Evolutionary conservation across 2,113 vertebrate genomes (phyloP).

Genomic region (Hemichromis elongatus): DNA sequence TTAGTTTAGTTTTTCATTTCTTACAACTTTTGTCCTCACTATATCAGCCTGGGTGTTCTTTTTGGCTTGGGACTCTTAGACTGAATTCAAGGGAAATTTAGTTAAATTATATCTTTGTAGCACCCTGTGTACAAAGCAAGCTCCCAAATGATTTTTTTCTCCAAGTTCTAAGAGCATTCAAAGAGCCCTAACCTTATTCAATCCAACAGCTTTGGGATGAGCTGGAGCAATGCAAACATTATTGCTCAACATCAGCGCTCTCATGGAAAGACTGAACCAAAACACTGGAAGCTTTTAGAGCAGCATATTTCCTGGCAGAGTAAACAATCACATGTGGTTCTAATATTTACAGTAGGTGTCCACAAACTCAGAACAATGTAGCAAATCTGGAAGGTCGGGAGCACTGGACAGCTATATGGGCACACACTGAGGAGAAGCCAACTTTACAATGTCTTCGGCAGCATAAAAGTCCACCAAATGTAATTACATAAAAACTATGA

Average conservation of each 20-base stretch:
- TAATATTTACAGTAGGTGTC: background rate
- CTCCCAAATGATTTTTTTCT: background rate
- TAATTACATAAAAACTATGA: background rate
- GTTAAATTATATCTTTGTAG: background rate
- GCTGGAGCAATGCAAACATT: background rate
- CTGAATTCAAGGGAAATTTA: background rate
- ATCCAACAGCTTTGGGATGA: background rate
- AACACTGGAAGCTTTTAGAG: background rate
- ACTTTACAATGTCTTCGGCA: background rate
- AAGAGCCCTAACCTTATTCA: background rate
- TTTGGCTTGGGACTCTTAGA: background rate
- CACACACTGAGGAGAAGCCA: background rate
- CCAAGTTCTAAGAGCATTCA: background rate
- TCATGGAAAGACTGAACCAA: background rate
- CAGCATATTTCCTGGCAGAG: background rate
- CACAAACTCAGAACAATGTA: background rate
- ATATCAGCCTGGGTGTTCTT: background rate
- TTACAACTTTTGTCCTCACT: background rate
- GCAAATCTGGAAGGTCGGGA: background rate
- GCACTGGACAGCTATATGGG: background rate
- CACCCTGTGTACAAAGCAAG: background rate
- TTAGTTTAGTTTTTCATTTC: background rate
- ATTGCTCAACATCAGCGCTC: background rate
- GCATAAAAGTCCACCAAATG: background rate
- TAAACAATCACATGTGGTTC: background rate